Evolutionary conservation across 2,113 vertebrate species (phyloP).

Genomic region (Proterorhinus semilunaris): DNA sequence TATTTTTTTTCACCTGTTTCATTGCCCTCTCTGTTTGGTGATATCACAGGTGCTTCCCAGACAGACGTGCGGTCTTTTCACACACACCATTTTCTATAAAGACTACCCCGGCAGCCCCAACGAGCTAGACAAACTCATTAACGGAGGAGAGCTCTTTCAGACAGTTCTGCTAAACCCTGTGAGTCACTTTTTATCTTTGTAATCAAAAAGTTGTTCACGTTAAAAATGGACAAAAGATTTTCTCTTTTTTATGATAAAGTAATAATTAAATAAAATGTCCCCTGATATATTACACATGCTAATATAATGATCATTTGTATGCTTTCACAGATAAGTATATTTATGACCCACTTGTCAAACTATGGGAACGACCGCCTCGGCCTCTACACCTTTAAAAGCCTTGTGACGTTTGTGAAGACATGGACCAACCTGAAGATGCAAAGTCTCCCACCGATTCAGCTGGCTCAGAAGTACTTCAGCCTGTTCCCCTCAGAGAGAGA

Average conservation of each 20-base stretch:
- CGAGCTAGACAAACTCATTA: conserved; percentile 97
- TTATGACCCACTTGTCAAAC: conserved; percentile 98
- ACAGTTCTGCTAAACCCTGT: conserved; percentile 95
- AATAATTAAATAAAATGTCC: too few relatives aligned
- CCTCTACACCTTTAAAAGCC: conserved; percentile 94
- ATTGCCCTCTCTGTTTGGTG: conserved; percentile 30
- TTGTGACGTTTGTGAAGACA: conserved; percentile 89
- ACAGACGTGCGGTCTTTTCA: conserved; percentile 97
- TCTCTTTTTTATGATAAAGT: too few relatives aligned
- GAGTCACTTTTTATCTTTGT: conserved; percentile 65
- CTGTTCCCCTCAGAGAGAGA: conserved; percentile 96
- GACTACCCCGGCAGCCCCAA: conserved; percentile 93
- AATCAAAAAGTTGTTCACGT: conserved; percentile 1
- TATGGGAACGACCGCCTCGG: conserved; percentile 96
- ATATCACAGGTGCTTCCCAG: conserved; percentile 88
- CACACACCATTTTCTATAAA: conserved; percentile 97
- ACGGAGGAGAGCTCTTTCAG: conserved; percentile 94
- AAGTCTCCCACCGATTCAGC: conserved; percentile 89
- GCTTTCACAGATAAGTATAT: conserved; percentile 89
- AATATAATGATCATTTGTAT: neutral
- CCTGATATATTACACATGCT: too few relatives aligned
- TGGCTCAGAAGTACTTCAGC: conserved; percentile 97
- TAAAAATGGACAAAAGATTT: too few relatives aligned
- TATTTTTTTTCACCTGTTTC: conserved; percentile 1
- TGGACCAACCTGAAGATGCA: conserved; percentile 96